Conservation (phyloP, 1,140 invertebrate genomes). For the Hylaeus anthracinus region DNA sequence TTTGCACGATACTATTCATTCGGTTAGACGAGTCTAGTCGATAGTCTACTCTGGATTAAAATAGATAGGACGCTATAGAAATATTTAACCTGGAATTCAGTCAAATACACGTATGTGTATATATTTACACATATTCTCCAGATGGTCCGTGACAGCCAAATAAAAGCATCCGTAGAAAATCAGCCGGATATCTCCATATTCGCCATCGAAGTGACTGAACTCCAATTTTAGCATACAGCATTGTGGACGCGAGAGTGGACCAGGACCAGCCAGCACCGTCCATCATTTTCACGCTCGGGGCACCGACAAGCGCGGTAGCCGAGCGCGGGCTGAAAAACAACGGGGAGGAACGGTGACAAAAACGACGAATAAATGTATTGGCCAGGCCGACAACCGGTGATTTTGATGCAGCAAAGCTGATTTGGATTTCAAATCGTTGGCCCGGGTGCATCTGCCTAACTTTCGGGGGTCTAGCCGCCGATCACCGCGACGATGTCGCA, state of each 20-base stretch:
- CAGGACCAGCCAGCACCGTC: neutral
- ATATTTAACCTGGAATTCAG: too few relatives aligned
- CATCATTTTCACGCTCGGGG: conserved; percentile 13
- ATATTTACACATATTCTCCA: too few relatives aligned
- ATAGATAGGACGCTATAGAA: too few relatives aligned
- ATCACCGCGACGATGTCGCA: neutral
- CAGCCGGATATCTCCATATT: too few relatives aligned
- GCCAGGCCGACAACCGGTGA: conserved; percentile 34
- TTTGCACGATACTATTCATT: conserved; percentile 3
- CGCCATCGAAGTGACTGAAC: too few relatives aligned
- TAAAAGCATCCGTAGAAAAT: too few relatives aligned
- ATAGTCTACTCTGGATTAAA: too few relatives aligned
- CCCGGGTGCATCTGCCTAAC: conserved; percentile 68
- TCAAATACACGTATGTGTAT: too few relatives aligned
- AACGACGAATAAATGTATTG: conserved; percentile 58
- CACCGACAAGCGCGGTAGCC: neutral
- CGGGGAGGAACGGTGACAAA: neutral
- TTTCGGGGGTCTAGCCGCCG: conserved; percentile 47
- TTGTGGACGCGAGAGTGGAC: neutral
- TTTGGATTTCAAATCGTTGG: conserved; percentile 66
- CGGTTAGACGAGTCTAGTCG: neutral
- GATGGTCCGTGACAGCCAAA: too few relatives aligned
- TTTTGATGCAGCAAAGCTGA: conserved; percentile 64
- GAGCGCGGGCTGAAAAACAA: neutral
- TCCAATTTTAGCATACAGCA: neutral